Base-by-base conservation (phyloP, 2,113 vertebrate genomes). In the Acanthochromis polyacanthus region DNA sequence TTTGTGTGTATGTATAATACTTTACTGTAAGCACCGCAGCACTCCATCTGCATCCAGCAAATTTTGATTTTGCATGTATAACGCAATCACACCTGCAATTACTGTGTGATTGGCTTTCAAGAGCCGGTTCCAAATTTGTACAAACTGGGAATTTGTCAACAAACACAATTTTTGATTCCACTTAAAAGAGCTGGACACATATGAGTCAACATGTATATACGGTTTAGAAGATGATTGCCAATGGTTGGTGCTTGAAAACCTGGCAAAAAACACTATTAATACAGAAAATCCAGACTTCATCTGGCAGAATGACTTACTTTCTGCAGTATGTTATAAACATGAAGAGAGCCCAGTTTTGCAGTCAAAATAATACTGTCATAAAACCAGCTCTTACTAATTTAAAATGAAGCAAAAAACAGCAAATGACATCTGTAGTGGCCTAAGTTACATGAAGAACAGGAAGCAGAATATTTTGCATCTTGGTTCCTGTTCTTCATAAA, bases 41-140 rank as follows among this genome's bases (percentile, higher is more conserved):
- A 51, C n/a, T 65, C 25, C 32, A 23, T 65, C 20, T 80, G 58
- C 46, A 58, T 62, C 40, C 36, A 30, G 28, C 45, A 48, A 10
- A 48, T 63, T 81, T 57, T 46, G 25, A 32, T 67, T 36, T 57
- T 40, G 6, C 20, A 36, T 25, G 25, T 63, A 11, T 45, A 45
- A 11, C 30, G 20, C 12, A 52, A 46, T 40, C 20, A 53, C 15
- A 50, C 10, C n/a, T 16, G 17, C 52, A 65, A 32, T 57, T 28
- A 22, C 23, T 14, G 14, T 53, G 22, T 55, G 52, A 10, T 23
- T 22, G 32, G 10, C 17, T 28, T 38, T 62, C 15, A 72, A 43
- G 6, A 52, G 40, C 2, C 28, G 36, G 12, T 45, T 45, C 38
- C 16, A 74, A 40, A 25, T 52, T 10, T 7, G 48, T 10, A 60